These are phyloP conservation scores for Coleophora flavipennella DNA, from an alignment of 2,888 invertebrate genomes.

Conservation along the genomic window DNA sequence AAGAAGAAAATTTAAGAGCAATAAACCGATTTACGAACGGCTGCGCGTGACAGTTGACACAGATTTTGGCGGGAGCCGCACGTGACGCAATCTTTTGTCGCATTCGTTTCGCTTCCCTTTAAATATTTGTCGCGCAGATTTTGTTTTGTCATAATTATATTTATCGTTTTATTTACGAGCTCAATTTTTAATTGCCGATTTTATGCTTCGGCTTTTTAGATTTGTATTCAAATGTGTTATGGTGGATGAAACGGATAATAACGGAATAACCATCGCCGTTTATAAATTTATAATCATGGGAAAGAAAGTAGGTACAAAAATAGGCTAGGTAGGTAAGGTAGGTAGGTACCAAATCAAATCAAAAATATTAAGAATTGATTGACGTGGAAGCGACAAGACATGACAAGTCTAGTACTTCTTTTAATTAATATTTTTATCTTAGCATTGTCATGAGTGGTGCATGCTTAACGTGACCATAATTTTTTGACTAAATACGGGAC, in stretches of 20 bases:
- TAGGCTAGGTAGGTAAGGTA: no score
- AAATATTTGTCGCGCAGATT: slow-evolving; percentile 38
- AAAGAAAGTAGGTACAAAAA: no score
- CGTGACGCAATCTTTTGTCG: slow-evolving; percentile 54
- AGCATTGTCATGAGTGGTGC: no score
- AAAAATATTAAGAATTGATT: no score
- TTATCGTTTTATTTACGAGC: slow-evolving; percentile 36
- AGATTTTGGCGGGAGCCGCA: slow-evolving; percentile 42
- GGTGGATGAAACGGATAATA: slow-evolving; percentile 9
- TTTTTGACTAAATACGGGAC: no score
- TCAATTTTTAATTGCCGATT: slow-evolving; percentile 25
- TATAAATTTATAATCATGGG: background rate
- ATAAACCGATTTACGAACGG: slow-evolving; percentile 28
- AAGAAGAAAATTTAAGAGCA: slow-evolving; percentile 18
- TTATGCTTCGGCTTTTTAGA: slow-evolving; percentile 28
- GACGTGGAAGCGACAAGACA: no score
- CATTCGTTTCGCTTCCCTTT: slow-evolving; percentile 35
- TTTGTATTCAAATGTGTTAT: slow-evolving; percentile 39
- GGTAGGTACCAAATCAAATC: no score
- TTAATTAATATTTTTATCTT: no score
- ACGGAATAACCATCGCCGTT: no score
- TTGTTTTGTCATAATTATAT: slow-evolving; percentile 40
- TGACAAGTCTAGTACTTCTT: no score
- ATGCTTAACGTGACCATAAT: no score
- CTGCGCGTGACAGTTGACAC: slow-evolving; percentile 45